These are phyloP conservation scores for Himalopsyche anomala DNA, from an alignment of 2,888 invertebrate species.

Conservation along the genomic window DNA sequence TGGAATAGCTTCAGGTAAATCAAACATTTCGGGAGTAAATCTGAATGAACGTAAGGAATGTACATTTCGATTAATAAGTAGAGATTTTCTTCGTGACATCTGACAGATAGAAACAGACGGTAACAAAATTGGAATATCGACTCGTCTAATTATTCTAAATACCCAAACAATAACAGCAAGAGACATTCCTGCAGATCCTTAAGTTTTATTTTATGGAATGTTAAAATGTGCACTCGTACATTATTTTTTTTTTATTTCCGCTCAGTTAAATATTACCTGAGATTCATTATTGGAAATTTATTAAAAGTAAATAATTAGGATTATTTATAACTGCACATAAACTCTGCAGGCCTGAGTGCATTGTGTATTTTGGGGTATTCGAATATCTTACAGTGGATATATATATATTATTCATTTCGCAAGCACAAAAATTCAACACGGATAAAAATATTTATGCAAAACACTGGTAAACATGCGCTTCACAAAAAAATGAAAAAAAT, in stretches of 20 bases:
- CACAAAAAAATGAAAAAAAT: conserved; percentile 3
- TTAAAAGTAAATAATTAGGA: too few relatives aligned
- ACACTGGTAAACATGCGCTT: background rate
- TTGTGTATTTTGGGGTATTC: background rate
- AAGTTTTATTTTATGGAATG: too few relatives aligned
- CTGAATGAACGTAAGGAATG: conserved; percentile 54
- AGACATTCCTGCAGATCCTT: background rate
- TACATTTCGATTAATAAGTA: conserved; percentile 49
- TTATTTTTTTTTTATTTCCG: too few relatives aligned
- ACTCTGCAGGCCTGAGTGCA: background rate
- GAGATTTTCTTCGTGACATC: conserved; percentile 6
- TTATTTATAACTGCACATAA: too few relatives aligned
- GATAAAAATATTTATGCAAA: conserved; percentile 28
- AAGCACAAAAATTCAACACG: conserved; percentile 13
- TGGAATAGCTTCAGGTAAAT: conserved; percentile 60
- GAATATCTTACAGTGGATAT: background rate
- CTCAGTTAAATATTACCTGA: too few relatives aligned
- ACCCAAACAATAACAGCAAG: background rate
- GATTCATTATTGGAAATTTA: too few relatives aligned
- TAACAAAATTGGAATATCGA: conserved; percentile 1
- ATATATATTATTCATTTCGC: background rate
- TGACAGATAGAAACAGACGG: background rate
- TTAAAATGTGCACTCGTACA: too few relatives aligned
- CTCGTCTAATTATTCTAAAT: background rate
- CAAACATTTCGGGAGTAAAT: conserved; percentile 53